Evolutionary conservation across 2,113 vertebrate species (phyloP).

Genomic region (Sprattus sprattus): DNA sequence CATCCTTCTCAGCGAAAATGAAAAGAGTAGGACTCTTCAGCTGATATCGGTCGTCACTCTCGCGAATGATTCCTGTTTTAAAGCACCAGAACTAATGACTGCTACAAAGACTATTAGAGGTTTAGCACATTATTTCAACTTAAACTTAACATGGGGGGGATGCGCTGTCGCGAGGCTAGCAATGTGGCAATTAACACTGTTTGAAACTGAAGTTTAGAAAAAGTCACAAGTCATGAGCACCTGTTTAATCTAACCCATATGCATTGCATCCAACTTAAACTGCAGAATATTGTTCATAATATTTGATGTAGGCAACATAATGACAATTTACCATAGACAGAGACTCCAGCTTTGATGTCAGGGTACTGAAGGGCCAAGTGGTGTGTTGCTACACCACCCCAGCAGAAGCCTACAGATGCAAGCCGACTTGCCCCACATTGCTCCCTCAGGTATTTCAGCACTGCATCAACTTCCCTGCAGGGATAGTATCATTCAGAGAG

Average conservation of each 20-base stretch:
- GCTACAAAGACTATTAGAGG: too few species aligned
- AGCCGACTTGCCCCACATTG: constrained; percentile 65
- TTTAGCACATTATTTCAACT: too few species aligned
- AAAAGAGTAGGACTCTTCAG: constrained; percentile 77
- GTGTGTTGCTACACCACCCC: constrained; percentile 71
- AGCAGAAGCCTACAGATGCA: constrained; percentile 75
- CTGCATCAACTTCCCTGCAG: constrained; percentile 71
- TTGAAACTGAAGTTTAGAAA: too few species aligned
- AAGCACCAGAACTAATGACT: not conserved
- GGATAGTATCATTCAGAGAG: not conserved
- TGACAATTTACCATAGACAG: constrained; percentile 63
- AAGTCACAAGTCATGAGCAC: too few species aligned
- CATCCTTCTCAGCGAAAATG: constrained; percentile 79
- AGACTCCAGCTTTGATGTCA: constrained; percentile 73
- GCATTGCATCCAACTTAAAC: not conserved
- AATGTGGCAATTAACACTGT: too few species aligned
- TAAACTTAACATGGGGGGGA: too few species aligned
- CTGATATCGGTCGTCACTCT: constrained; percentile 65
- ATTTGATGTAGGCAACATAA: not conserved
- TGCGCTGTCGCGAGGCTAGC: too few species aligned
- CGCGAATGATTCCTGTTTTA: constrained; percentile 70
- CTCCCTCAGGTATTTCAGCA: constrained; percentile 73
- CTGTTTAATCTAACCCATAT: too few species aligned
- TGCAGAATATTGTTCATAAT: not conserved
- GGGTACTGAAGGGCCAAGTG: constrained; percentile 71